Evolutionary conservation across 2,797 vertebrate genomes (phyloP).

Genomic region (Carcharodon carcharias): DNA sequence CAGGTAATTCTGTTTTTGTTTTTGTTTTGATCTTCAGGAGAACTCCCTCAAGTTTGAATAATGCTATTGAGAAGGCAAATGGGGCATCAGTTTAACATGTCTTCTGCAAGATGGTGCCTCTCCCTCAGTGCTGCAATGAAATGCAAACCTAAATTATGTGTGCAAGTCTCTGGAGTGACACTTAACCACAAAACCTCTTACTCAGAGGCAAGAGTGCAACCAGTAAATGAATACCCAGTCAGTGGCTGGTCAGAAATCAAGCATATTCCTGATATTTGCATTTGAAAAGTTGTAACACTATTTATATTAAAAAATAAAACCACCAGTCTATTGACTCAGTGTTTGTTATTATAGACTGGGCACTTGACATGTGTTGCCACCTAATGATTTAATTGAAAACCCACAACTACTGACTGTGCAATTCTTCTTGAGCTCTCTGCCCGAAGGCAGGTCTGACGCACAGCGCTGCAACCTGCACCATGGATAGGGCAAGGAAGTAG

Average conservation of each 20-base stretch:
- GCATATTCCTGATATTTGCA: neutral
- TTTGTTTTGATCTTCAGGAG: neutral
- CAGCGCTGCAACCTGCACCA: too few relatives aligned
- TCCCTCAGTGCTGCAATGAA: neutral
- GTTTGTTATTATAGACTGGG: neutral
- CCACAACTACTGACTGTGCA: neutral
- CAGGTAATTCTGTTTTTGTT: too few relatives aligned
- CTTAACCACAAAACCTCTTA: neutral
- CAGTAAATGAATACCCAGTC: neutral
- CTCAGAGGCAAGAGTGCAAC: neutral
- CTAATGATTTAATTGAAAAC: conserved; percentile 21
- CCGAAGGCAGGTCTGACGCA: too few relatives aligned
- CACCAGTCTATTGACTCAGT: neutral
- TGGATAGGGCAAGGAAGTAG: too few relatives aligned
- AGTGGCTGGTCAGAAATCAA: neutral
- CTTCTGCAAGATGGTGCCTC: neutral
- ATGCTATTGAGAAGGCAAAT: neutral
- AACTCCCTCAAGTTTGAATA: neutral
- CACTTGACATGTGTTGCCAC: neutral
- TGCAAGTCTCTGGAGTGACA: neutral
- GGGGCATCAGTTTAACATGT: neutral
- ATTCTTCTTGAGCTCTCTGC: neutral
- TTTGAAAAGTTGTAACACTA: neutral
- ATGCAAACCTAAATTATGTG: neutral
- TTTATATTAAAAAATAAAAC: neutral